Base-by-base conservation (phyloP, 1,140 invertebrate genomes). In the Hirudo medicinalis region DNA sequence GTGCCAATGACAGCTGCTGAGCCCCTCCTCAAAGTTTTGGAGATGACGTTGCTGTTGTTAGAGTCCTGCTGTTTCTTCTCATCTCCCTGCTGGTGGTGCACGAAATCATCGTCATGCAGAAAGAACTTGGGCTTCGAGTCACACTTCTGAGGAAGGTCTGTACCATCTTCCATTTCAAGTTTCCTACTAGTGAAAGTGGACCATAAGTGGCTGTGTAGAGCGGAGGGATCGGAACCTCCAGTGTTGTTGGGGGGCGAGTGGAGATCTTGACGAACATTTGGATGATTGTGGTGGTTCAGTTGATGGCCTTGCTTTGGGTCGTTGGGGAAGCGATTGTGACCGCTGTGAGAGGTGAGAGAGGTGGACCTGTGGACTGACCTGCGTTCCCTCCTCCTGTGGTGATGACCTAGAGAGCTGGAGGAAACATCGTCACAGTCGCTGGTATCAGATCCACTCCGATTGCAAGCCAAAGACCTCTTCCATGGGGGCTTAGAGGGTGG, bases 361-460 rank as follows among this genome's bases (percentile, higher is more conserved):
- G 29, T 63, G 29, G 57, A 63, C 29, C 57, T 22, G 29, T 63
- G 57, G 57, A 25, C 22, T 13, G 22, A 49, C 8, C 57, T 13
- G 6, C 57, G 22, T 15, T 32, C 57, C 29, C 57, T 63, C 20
- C 29, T 63, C 29, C 57, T 63, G 57, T 63, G 57, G 57, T 63
- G 57, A n/a, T 63, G 57, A 63, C 29, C 43, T 1, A 49, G 13
- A 13, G 43, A 49, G 27, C 88, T 85, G 66, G 85, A 85, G 78
- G 92, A 90, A 54, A 89, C 89, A 76, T 94, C 91, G 80, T 93
- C 91, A 4, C 78, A 80, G 79, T 94, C 91, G 67, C 90, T 92
- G 8, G 91, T 89, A 78, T 92, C 91, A 0, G 91, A 93, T 68
- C 90, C 90, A 75, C 90, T 91, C 78, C 91, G 92, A 63, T 63